These are phyloP conservation scores for Antidorcas marsupialis DNA, from an alignment of 2,113 vertebrate genomes.

Conservation along the genomic window DNA sequence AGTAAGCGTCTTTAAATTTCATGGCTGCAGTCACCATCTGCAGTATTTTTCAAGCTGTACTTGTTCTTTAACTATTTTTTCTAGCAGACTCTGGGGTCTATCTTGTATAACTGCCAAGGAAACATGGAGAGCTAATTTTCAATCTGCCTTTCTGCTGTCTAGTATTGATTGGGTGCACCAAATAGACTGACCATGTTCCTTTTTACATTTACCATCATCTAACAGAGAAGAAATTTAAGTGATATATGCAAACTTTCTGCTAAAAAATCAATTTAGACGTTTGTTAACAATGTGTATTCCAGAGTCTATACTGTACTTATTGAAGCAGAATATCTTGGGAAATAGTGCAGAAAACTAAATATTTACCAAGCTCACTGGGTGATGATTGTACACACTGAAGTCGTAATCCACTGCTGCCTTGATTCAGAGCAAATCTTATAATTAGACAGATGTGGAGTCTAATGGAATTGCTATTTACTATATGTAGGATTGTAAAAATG, in stretches of 20 bases:
- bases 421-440: background rate
- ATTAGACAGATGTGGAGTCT: background rate
- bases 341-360: background rate
- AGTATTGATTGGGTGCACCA: background rate
- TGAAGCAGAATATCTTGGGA: background rate
- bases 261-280: background rate
- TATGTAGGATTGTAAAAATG: background rate
- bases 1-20: background rate
- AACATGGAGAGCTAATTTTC: background rate
- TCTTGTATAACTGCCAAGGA: background rate
- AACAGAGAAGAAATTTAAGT: background rate
- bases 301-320: background rate
- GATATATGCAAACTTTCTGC: background rate
- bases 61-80: background rate
- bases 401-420: background rate
- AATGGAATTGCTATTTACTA: background rate
- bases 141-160: background rate
- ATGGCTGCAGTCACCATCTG: background rate
- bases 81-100: rapidly evolving
- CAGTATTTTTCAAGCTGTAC: background rate
- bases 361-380: background rate
- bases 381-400: background rate
- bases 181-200: background rate
- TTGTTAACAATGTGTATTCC: background rate
- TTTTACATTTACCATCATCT: background rate